phyloP scores from a whole-genome alignment of 64 coral and sea anemone genomes.

The Platygyra sinensis region DNA sequence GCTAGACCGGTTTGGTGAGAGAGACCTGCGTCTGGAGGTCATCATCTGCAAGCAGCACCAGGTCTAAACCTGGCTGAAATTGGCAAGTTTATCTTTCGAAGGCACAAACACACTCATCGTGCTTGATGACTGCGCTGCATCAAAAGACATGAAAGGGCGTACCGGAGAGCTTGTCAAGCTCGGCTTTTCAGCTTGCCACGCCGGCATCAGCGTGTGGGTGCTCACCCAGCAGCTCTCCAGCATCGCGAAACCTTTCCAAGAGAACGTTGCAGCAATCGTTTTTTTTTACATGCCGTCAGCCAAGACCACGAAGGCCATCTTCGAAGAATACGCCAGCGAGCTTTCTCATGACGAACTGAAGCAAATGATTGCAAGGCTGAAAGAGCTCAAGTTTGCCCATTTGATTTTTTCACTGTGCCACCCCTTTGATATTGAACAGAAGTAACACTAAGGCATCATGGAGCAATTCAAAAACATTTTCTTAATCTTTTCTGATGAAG shows the following conservation, averaged over 20 bases:
- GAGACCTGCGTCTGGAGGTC: neutral
- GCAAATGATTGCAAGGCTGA: neutral
- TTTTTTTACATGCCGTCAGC: neutral
- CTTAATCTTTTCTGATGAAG: too few species aligned
- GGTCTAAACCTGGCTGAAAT: constrained; percentile 13
- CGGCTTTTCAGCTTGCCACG: neutral
- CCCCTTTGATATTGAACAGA: neutral
- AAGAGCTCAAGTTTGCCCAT: neutral
- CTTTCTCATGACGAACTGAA: neutral
- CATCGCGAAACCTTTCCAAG: neutral
- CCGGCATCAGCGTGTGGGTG: constrained; percentile 17
- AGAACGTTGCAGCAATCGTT: constrained; percentile 11
- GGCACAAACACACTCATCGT: constrained; percentile 32
- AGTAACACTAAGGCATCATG: neutral
- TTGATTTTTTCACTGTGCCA: neutral
- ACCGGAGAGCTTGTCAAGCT: constrained; percentile 31
- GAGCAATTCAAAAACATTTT: too few species aligned
- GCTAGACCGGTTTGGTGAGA: neutral
- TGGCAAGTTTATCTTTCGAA: neutral
- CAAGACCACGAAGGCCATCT: constrained; percentile 20
- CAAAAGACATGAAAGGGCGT: constrained; percentile 1
- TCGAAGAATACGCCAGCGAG: constrained; percentile 18
- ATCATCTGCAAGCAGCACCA: constrained; percentile 12
- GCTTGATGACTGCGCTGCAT: constrained; percentile 32
- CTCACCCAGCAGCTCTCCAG: constrained; percentile 18